phyloP scores from a whole-genome alignment of 2,113 vertebrate species.

The Menidia beryllina region DNA sequence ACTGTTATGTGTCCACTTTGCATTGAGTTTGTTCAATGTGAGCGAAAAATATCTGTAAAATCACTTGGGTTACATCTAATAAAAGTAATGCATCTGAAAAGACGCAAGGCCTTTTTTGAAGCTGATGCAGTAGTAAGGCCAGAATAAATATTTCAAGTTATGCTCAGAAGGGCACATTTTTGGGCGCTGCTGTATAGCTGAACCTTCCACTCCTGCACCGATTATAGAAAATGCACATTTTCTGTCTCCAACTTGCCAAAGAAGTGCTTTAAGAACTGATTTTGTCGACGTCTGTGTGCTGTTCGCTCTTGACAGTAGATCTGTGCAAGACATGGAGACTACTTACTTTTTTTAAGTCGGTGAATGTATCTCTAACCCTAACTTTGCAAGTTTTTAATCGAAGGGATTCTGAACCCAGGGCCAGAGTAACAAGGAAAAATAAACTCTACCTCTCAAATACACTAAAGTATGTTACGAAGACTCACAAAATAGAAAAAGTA shows the following conservation, averaged over 20 bases:
- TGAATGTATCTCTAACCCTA: too few species aligned
- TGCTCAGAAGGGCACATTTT: conserved; percentile 40
- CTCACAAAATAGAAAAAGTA: too few species aligned
- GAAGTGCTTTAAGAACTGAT: conserved; percentile 25
- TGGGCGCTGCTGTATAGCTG: conserved; percentile 46
- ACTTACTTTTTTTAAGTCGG: too few species aligned
- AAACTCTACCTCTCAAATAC: too few species aligned
- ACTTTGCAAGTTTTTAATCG: too few species aligned
- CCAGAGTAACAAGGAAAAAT: neutral
- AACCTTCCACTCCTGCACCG: conserved; percentile 33
- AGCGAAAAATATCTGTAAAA: conserved; percentile 40
- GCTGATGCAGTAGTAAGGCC: conserved; percentile 18
- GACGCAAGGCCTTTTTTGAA: conserved; percentile 35
- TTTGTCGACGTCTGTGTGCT: conserved; percentile 33
- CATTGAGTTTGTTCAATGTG: conserved; percentile 33
- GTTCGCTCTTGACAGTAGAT: conserved; percentile 1
- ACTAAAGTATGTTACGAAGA: too few species aligned
- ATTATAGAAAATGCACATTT: conserved; percentile 26
- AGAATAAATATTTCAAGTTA: too few species aligned
- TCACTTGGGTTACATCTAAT: conserved; percentile 40
- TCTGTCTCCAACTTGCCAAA: neutral
- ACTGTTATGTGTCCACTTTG: neutral
- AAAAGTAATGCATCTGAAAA: conserved; percentile 44
- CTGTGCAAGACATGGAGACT: neutral
- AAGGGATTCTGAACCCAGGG: conserved; percentile 25